Evolutionary conservation across 2,113 vertebrate genomes (phyloP).

Genomic region (Nycticorax nycticorax): DNA sequence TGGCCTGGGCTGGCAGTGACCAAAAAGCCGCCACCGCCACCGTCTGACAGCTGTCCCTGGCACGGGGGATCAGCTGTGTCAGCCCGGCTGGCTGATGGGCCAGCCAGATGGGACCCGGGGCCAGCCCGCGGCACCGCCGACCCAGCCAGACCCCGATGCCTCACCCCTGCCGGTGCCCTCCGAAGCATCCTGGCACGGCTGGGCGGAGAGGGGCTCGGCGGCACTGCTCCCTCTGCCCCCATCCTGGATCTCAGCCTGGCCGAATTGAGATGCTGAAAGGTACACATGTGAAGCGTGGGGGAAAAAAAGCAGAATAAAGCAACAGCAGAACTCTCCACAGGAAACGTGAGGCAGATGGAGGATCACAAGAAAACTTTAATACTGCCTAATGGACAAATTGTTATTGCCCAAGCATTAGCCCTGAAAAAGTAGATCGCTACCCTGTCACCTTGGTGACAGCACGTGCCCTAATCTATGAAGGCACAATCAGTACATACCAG

Average conservation of each 20-base stretch:
- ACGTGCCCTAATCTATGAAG: neutral
- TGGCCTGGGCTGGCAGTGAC: neutral
- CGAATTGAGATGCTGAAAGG: neutral
- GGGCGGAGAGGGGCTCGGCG: rapidly evolving
- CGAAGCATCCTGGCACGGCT: neutral
- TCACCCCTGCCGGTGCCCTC: rapidly evolving
- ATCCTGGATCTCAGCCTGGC: neutral
- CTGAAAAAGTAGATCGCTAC: neutral
- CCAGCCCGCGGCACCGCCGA: rapidly evolving
- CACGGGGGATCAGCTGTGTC: neutral
- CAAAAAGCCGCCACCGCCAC: rapidly evolving
- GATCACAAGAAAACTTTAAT: neutral
- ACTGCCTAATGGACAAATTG: neutral
- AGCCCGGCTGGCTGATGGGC: neutral
- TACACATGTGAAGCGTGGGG: rapidly evolving
- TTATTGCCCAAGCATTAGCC: neutral
- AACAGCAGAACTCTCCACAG: rapidly evolving
- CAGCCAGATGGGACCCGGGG: neutral
- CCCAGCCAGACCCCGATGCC: rapidly evolving
- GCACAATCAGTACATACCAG: neutral
- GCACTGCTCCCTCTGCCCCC: rapidly evolving
- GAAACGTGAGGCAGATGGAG: neutral
- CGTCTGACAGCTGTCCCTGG: neutral
- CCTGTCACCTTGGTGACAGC: neutral
- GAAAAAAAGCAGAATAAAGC: neutral